phyloP scores from a whole-genome alignment of 2,797 vertebrate genomes.

The Phaenicophaeus curvirostris region DNA sequence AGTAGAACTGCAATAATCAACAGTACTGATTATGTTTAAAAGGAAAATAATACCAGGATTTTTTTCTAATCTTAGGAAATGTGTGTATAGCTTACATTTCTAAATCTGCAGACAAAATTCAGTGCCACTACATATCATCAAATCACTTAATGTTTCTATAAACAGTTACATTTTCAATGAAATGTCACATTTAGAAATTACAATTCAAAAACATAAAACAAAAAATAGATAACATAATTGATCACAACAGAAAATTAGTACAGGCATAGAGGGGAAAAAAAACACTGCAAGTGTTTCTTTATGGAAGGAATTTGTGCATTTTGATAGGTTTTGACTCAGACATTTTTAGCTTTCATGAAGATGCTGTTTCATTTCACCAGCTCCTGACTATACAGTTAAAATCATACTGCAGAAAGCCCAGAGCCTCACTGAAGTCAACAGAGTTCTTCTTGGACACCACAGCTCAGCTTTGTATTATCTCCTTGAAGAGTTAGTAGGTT shows the following conservation, averaged over 20 bases:
- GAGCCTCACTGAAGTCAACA: neutral
- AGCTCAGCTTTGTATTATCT: neutral
- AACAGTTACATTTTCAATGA: conserved; percentile 41
- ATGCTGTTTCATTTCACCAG: neutral
- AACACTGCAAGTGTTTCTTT: neutral
- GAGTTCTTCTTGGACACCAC: neutral
- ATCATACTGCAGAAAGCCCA: neutral
- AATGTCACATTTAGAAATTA: conserved; percentile 44
- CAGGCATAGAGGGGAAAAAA: conserved; percentile 9
- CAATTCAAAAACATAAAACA: neutral
- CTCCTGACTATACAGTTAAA: neutral
- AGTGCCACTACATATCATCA: neutral
- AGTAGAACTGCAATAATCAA: neutral
- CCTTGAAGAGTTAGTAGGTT: neutral
- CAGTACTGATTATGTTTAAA: neutral
- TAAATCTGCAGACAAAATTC: conserved; percentile 6
- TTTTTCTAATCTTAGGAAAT: neutral
- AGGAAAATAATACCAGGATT: neutral
- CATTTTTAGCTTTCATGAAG: neutral
- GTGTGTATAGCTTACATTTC: neutral
- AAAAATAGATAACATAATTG: neutral
- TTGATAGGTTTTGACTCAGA: neutral
- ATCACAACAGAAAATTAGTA: conserved; percentile 12
- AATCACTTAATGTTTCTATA: conserved; percentile 20
- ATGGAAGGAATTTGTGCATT: conserved; percentile 1